These are phyloP conservation scores for Dysdera silvatica DNA, from an alignment of 1,140 invertebrate genomes.

Conservation along the genomic window DNA sequence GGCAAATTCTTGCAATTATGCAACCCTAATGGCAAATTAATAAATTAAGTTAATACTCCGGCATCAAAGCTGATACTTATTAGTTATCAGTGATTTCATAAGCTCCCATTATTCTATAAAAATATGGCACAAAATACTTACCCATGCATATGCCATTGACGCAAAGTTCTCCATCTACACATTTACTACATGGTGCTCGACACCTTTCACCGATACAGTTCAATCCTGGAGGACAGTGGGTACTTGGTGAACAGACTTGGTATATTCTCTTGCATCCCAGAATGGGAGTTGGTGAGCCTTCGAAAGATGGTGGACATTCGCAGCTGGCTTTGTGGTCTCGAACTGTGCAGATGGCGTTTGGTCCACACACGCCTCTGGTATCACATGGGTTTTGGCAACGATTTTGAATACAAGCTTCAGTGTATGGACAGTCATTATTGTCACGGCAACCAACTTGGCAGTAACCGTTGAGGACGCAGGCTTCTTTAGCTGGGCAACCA, in stretches of 20 bases:
- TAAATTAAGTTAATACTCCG: no score
- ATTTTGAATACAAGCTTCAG: constrained; percentile 70
- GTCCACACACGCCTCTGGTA: constrained; percentile 64
- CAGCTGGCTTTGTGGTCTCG: constrained; percentile 55
- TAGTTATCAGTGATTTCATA: no score
- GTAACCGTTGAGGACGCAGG: constrained; percentile 62
- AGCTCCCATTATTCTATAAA: background rate
- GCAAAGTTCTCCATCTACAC: constrained; percentile 36
- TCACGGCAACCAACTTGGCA: constrained; percentile 73
- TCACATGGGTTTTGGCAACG: constrained; percentile 74
- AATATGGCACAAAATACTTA: no score
- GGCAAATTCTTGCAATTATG: no score
- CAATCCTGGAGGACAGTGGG: constrained; percentile 34
- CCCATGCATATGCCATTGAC: constrained; percentile 32
- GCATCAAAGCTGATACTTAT: no score
- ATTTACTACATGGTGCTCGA: constrained; percentile 32
- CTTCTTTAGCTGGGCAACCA: constrained; percentile 67
- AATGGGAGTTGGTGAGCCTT: constrained; percentile 76
- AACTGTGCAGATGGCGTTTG: constrained; percentile 70
- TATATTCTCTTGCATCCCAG: constrained; percentile 72
- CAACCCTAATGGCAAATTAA: no score
- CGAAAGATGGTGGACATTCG: constrained; percentile 69
- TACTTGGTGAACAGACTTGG: constrained; percentile 50
- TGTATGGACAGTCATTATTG: constrained; percentile 64
- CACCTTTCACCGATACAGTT: constrained; percentile 33